Evolutionary conservation across 2,113 vertebrate species (phyloP).

Genomic region (Gymnocephalus cernua): DNA sequence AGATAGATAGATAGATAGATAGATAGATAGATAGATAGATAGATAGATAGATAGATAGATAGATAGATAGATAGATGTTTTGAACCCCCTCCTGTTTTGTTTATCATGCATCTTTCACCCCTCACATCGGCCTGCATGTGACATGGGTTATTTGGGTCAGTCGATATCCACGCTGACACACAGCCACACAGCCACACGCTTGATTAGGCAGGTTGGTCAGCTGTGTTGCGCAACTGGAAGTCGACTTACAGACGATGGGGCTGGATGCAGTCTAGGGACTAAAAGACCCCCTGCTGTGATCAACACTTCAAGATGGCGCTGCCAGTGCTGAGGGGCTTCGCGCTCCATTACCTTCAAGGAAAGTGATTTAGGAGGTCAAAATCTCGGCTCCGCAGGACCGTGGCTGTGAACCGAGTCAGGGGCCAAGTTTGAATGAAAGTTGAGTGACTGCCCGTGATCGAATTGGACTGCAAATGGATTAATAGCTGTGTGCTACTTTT

Average conservation of each 20-base stretch:
- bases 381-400: constrained; percentile 13
- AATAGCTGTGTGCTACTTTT: constrained; percentile 13
- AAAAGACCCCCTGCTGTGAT: constrained; percentile 28
- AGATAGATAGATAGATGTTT: constrained; percentile 5
- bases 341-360: constrained; percentile 66
- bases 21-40: not conserved
- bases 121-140: constrained; percentile 52
- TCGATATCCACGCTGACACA: constrained; percentile 72
- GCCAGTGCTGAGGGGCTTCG: constrained; percentile 55
- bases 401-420: not conserved
- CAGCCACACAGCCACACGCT: constrained; percentile 68
- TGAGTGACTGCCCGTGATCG: constrained; percentile 16
- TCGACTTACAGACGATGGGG: constrained; percentile 18
- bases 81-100: constrained; percentile 38
- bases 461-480: constrained; percentile 43
- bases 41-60: not conserved
- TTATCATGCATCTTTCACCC: constrained; percentile 36
- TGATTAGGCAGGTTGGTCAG: constrained; percentile 81
- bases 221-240: constrained; percentile 67
- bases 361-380: constrained; percentile 66
- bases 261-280: constrained; percentile 11
- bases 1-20: not conserved
- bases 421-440: constrained; percentile 36
- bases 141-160: constrained; percentile 76
- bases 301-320: constrained; percentile 60